Percentiles rank a stretch among this genome's conserved stretches.
Conservation (phyloP, 2,113 vertebrate genomes). For the Nerophis lumbriciformis region DNA sequence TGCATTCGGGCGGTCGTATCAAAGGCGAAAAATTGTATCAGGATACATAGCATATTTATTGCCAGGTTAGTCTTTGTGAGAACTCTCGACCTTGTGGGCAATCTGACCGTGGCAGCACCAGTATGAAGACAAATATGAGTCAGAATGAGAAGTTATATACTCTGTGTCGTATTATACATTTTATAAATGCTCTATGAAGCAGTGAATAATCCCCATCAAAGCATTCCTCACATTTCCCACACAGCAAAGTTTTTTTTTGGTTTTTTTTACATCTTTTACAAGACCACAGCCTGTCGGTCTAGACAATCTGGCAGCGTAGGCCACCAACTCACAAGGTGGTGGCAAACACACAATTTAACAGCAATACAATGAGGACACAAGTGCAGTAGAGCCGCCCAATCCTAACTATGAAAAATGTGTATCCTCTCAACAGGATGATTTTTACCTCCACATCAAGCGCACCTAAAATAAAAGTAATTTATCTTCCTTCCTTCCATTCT, state of each 20-base stretch:
- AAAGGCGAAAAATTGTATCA: no score
- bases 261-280: constrained; percentile 13
- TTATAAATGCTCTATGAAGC: constrained; percentile 12
- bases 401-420: not conserved
- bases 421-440: constrained; percentile 1
- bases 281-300: constrained; percentile 4
- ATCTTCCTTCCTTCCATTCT: not conserved
- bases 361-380: not conserved
- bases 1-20: accelerated
- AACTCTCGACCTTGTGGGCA: constrained; percentile 36
- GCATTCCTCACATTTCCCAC: constrained; percentile 24
- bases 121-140: constrained; percentile 24
- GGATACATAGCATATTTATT: no score
- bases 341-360: constrained; percentile 9
- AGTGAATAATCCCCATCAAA: constrained; percentile 1
- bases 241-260: constrained; percentile 10
- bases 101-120: constrained; percentile 12
- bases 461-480: constrained; percentile 13
- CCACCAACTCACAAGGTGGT: constrained; percentile 17
- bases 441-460: constrained; percentile 12
- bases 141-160: constrained; percentile 13
- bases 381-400: no score
- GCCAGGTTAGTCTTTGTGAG: constrained; percentile 1
- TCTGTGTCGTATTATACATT: constrained; percentile 5
- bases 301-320: constrained; percentile 8